Evolutionary conservation across 2,888 invertebrate species (phyloP).

Genomic region (Luperina nickerlii): DNA sequence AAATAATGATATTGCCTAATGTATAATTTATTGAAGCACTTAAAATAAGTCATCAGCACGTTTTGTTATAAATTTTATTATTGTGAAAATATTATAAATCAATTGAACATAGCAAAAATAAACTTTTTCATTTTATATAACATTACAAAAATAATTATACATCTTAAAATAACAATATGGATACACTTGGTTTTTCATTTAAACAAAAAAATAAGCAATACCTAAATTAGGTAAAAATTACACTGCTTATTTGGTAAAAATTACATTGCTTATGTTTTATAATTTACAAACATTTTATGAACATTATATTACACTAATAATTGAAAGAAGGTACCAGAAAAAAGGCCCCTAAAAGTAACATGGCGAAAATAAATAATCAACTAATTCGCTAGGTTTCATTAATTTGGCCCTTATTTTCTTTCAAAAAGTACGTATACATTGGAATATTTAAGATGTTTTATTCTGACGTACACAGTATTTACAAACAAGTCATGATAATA

Average conservation of each 20-base stretch:
- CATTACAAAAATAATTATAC: constrained; percentile 17
- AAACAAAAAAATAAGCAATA: background rate
- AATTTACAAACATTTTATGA: constrained; percentile 8
- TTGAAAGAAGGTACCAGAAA: background rate
- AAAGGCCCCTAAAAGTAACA: background rate
- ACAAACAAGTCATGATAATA: constrained; percentile 6
- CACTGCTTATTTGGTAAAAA: background rate
- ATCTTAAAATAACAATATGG: background rate
- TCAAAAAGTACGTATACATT: background rate
- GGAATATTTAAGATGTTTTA: background rate
- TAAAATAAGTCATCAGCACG: constrained; percentile 66
- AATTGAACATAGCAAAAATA: constrained; percentile 46
- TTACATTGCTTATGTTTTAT: background rate
- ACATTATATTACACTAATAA: background rate
- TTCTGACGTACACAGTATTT: background rate
- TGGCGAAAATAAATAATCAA: constrained; percentile 15
- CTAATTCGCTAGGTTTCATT: constrained; percentile 6
- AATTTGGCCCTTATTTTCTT: background rate
- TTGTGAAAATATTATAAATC: constrained; percentile 55
- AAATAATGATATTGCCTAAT: constrained; percentile 12
- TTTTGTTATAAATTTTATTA: constrained; percentile 59
- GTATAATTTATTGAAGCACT: constrained; percentile 66
- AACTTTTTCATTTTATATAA: constrained; percentile 14
- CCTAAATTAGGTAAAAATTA: background rate
- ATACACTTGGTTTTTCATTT: background rate